Percentiles rank a stretch among this genome's conserved stretches.
These are phyloP conservation scores for Delichon dasypus DNA, from an alignment of 2,797 vertebrate species.

Conservation along the genomic window DNA sequence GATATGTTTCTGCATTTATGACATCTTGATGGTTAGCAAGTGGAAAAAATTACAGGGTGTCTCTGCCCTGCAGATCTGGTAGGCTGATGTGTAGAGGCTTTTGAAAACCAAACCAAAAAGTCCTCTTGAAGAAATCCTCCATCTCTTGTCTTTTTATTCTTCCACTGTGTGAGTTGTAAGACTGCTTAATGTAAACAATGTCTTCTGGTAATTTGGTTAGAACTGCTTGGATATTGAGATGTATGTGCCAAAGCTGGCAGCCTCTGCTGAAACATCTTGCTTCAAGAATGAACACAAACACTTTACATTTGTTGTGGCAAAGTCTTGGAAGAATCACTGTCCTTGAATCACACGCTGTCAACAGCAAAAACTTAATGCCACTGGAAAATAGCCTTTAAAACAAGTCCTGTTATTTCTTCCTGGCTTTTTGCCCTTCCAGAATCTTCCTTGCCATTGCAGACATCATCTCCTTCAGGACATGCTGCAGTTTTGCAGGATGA, in stretches of 20 bases:
- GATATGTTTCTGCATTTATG: slow-evolving; percentile 40
- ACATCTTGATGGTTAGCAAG: slow-evolving; percentile 21
- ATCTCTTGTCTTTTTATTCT: neutral
- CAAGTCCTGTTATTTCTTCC: neutral
- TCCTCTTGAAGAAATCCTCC: neutral
- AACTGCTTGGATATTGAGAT: neutral
- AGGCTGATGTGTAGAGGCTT: slow-evolving; percentile 19
- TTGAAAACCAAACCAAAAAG: neutral
- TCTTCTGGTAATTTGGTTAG: neutral
- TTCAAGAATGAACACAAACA: accelerated
- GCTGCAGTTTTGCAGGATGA: neutral
- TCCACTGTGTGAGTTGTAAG: neutral
- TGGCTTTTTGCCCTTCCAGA: neutral
- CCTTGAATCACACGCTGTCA: neutral
- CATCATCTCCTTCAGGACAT: neutral
- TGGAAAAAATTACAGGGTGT: slow-evolving; percentile 47
- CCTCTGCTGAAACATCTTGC: neutral
- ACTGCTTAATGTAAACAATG: neutral
- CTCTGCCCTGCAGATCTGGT: slow-evolving; percentile 2
- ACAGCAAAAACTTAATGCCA: neutral
- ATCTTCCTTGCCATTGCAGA: neutral
- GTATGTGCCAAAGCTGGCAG: neutral
- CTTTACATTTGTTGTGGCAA: neutral
- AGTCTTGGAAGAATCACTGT: neutral
- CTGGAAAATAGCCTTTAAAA: neutral